These are phyloP conservation scores for Fundulus diaphanus DNA, from an alignment of 2,797 vertebrate species.

Conservation along the genomic window DNA sequence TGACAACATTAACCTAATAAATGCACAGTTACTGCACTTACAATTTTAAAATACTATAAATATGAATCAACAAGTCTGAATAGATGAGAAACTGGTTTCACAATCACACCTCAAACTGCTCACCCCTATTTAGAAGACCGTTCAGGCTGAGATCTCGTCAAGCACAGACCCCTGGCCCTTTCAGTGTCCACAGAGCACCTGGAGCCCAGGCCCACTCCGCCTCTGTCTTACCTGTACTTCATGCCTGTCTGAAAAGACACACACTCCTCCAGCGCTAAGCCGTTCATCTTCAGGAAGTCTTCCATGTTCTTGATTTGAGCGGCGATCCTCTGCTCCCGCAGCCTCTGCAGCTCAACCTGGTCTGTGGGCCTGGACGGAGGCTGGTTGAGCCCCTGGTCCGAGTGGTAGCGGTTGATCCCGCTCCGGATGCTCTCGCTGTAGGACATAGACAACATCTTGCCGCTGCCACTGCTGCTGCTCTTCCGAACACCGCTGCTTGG, in stretches of 20 bases:
- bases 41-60: neutral
- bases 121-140: conserved; percentile 24
- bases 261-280: conserved; percentile 91
- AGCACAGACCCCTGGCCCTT: conserved; percentile 23
- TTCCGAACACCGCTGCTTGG: conserved; percentile 76
- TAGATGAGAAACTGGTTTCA: neutral
- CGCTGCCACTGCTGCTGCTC: conserved; percentile 81
- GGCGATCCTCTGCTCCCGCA: conserved; percentile 90
- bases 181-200: conserved; percentile 15
- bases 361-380: conserved; percentile 81
- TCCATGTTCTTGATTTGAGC: conserved; percentile 95
- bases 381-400: conserved; percentile 92
- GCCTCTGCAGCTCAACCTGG: conserved; percentile 89
- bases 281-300: conserved; percentile 96
- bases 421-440: conserved; percentile 97
- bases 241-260: conserved; percentile 93
- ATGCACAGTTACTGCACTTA: neutral
- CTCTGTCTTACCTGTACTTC: conserved; percentile 95
- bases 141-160: conserved; percentile 5
- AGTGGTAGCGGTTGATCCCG: conserved; percentile 92
- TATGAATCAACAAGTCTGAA: neutral
- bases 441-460: conserved; percentile 97
- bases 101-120: neutral
- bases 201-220: conserved; percentile 35
- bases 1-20: conserved; percentile 3